Evolutionary conservation across 2,888 invertebrate genomes (phyloP).

Genomic region (Camponotus fellah): DNA sequence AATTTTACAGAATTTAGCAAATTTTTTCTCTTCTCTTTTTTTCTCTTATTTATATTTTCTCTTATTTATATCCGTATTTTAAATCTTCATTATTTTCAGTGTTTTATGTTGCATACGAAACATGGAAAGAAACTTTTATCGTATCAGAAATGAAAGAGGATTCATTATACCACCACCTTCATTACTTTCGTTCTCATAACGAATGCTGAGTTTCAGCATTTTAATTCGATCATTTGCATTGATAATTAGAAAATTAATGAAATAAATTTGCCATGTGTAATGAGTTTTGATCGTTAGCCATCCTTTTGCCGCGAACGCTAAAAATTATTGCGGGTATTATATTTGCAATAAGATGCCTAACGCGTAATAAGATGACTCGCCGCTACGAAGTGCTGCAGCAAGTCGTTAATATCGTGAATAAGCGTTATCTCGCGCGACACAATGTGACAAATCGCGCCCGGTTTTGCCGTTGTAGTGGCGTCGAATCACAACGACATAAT

Average conservation of each 20-base stretch:
- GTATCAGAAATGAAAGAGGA: neutral
- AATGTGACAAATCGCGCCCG: constrained; percentile 71
- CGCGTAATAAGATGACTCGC: constrained; percentile 34
- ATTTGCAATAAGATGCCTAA: constrained; percentile 38
- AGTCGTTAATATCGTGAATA: constrained; percentile 63
- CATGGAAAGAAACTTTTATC: neutral
- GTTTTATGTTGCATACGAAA: neutral
- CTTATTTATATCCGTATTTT: neutral
- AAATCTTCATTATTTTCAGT: neutral
- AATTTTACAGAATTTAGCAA: neutral
- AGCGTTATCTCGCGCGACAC: constrained; percentile 62
- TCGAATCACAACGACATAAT: constrained; percentile 70
- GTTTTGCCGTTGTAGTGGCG: constrained; percentile 63
- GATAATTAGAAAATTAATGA: constrained; percentile 31
- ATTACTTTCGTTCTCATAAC: neutral
- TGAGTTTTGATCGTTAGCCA: constrained; percentile 36
- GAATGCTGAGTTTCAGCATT: neutral
- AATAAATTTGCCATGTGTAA: constrained; percentile 61
- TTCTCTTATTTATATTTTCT: neutral
- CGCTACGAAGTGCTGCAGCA: constrained; percentile 60
- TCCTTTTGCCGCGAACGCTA: constrained; percentile 20
- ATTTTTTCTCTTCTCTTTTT: neutral
- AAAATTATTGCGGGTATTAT: constrained; percentile 42
- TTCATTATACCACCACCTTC: neutral
- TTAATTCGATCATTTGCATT: neutral